Evolutionary conservation across 2,113 vertebrate species (phyloP), one percentile per base, ranked within the genome.

Genomic region (Antigone vipio): DNA sequence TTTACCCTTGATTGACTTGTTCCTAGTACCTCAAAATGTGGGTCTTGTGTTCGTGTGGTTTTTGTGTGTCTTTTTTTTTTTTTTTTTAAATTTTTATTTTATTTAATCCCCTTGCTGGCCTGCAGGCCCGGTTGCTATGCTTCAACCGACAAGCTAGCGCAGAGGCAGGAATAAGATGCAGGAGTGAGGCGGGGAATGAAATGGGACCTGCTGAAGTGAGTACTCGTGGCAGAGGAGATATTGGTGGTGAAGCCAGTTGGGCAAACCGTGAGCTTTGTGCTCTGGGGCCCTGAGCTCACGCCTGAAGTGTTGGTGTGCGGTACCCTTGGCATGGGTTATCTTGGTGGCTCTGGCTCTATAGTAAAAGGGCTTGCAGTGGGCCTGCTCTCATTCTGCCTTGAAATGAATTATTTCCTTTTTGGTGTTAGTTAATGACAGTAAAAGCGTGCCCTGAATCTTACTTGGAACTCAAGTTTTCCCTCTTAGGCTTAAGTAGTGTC

Each of bases 101-200:
- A 13, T 68, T 75, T 81, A 42, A 49, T 64, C 8, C 5, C 12
- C 45, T 85, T 45, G 23, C 32, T 68, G n/a, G 5, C 30, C 88
- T 90, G 35, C 24, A 45, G 47, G 42, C n/a, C 24, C 17, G 32
- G 42, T 64, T 67, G 62, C 49, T 87, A 5, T n/a, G 10, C 42
- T 67, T 87, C 19, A 32, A 4, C 50, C 3, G 4, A 58, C 32
- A 64, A 62, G 21, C 32, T 62, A 12, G 16, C 0, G 0, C 8
- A 64, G 71, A 49, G 27, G 55, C 40, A 62, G 40, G 53, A 78
- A 40, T 44, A 62, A 71, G 50, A 26, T 38, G 13, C 18, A 42
- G 73, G 63, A 80, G 19, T 35, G 72, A 38, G 40, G 35, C 12
- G 12, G 24, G 40, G 35, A 72, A 40, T 35, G 35, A 58, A 42